Evolutionary conservation across 2,797 vertebrate genomes (phyloP).

Genomic region (Melanotaenia boesemani): DNA sequence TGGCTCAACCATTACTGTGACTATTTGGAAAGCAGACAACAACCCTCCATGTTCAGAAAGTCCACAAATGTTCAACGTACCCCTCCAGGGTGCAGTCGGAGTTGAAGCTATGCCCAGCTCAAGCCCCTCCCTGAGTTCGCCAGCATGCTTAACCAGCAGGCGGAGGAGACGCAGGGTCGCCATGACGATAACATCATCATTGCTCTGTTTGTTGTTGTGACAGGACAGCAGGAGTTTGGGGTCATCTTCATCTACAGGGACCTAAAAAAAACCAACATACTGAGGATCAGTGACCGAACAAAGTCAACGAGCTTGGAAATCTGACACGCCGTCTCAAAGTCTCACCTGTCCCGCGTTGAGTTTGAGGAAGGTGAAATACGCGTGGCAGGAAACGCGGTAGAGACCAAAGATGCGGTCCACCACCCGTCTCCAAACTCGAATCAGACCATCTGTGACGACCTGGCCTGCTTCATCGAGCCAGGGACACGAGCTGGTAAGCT

Average conservation of each 20-base stretch:
- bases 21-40: no score
- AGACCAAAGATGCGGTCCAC: conserved; percentile 97
- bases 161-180: conserved; percentile 93
- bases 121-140: conserved; percentile 93
- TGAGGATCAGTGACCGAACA: background rate
- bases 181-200: conserved; percentile 98
- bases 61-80: conserved; percentile 66
- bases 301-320: background rate
- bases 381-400: conserved; percentile 95
- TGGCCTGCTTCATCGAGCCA: conserved; percentile 94
- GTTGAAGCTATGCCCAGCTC: conserved; percentile 96
- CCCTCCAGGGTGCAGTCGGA: conserved; percentile 97
- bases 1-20: no score
- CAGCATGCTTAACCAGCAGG: conserved; percentile 95
- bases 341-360: conserved; percentile 95
- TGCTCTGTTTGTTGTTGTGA: conserved; percentile 92
- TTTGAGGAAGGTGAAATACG: conserved; percentile 98
- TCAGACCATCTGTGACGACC: conserved; percentile 91
- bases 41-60: no score
- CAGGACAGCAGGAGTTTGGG: conserved; percentile 87
- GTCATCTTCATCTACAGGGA: conserved; percentile 92
- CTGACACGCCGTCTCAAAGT: background rate
- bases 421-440: conserved; percentile 94
- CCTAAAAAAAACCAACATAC: conserved; percentile 69
- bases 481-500: conserved; percentile 91